Evolutionary conservation across 1,140 invertebrate species (phyloP).

Genomic region (Reticulitermes speratus): DNA sequence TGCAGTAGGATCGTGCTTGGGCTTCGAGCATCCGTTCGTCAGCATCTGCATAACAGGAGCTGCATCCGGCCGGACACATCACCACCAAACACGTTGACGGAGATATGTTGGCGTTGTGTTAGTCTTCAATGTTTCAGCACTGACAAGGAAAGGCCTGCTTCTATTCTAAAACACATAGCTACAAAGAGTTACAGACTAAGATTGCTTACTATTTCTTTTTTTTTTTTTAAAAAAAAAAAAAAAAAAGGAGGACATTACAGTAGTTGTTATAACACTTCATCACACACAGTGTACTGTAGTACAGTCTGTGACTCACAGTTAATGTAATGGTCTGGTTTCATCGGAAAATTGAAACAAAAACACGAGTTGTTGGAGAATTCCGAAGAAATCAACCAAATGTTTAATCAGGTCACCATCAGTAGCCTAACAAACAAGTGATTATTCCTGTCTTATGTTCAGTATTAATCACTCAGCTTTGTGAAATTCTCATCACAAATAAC

Average conservation of each 20-base stretch:
- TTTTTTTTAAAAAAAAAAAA: too few species aligned
- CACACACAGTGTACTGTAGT: not conserved
- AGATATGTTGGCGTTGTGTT: not conserved
- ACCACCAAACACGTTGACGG: not conserved
- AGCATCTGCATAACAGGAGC: not conserved
- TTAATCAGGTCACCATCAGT: not conserved
- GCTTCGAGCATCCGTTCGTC: not conserved
- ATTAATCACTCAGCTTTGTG: conserved; percentile 10
- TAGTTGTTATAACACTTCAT: not conserved
- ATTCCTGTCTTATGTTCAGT: not conserved
- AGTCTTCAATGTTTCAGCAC: not conserved
- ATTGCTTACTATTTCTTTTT: conserved; percentile 18
- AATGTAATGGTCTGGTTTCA: not conserved
- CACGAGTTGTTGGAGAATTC: not conserved
- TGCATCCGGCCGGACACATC: not conserved
- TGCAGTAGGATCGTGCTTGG: not conserved
- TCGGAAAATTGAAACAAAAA: not conserved
- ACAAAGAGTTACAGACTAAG: conserved; percentile 8
- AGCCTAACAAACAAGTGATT: not conserved
- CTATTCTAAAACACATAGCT: conserved; percentile 6
- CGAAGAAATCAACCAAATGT: conserved; percentile 6
- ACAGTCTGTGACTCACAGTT: not conserved
- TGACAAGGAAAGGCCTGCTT: conserved; percentile 7
- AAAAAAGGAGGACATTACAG: not conserved
- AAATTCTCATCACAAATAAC: conserved; percentile 20